phyloP scores from a whole-genome alignment of 2,888 invertebrate genomes.

The Papilio demoleus region DNA sequence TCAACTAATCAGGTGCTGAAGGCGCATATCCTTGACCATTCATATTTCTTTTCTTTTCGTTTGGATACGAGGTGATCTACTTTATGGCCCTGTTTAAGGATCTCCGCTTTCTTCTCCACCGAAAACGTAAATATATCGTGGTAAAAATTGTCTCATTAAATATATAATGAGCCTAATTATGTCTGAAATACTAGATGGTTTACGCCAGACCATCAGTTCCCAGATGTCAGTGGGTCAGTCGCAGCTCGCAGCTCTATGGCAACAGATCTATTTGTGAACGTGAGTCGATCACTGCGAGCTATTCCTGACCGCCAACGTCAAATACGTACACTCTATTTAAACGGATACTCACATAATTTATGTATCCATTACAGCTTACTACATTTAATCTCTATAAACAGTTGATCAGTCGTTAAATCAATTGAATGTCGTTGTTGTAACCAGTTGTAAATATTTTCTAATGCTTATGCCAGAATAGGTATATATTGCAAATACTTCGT shows the following conservation, averaged over 20 bases:
- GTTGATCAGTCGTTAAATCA: background rate
- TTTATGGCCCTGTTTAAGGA: no score
- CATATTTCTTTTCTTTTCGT: no score
- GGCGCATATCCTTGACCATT: no score
- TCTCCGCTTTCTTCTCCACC: no score
- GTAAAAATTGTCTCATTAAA: background rate
- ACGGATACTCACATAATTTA: constrained; percentile 8
- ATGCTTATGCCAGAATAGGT: no score
- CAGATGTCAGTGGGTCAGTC: constrained; percentile 16
- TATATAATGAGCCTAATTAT: background rate
- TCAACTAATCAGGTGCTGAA: no score
- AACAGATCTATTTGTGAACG: constrained; percentile 30
- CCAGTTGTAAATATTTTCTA: no score
- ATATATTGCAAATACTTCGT: no score
- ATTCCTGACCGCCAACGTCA: constrained; percentile 20
- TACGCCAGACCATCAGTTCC: background rate
- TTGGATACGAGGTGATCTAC: no score
- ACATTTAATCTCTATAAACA: background rate
- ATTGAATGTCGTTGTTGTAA: background rate
- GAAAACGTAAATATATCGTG: background rate
- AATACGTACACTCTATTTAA: constrained; percentile 7
- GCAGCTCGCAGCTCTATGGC: constrained; percentile 15
- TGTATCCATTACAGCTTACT: background rate
- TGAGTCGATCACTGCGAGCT: constrained; percentile 19
- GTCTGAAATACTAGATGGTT: background rate